phyloP scores from a whole-genome alignment of 2,888 invertebrate genomes.

The Pemphredon lugubris region DNA sequence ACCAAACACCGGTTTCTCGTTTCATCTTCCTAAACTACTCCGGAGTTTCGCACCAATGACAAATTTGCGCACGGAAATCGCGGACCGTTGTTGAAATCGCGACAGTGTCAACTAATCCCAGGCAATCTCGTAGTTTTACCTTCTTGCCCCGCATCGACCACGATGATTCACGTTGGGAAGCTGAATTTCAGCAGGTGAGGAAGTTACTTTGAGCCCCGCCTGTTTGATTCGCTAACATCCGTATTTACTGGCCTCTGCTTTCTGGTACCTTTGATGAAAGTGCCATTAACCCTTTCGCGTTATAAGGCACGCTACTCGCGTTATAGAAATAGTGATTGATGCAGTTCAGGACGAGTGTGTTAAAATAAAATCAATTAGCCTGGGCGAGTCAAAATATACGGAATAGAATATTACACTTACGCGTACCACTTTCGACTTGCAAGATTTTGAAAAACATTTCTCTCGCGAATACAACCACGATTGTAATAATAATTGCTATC shows the following conservation, averaged over 20 bases:
- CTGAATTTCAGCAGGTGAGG: conserved; percentile 22
- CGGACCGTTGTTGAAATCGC: not conserved
- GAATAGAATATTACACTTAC: too few species aligned
- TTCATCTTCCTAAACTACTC: too few species aligned
- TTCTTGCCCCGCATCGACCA: conserved; percentile 14
- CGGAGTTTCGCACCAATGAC: too few species aligned
- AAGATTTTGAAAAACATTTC: too few species aligned
- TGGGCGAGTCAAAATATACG: too few species aligned
- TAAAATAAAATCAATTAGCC: too few species aligned
- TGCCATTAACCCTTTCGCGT: conserved; percentile 33
- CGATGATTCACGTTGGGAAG: conserved; percentile 9
- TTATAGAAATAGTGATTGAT: too few species aligned
- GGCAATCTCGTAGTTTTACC: not conserved
- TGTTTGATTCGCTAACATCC: conserved; percentile 45
- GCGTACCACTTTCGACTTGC: too few species aligned
- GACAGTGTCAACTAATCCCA: not conserved
- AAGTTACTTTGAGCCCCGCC: conserved; percentile 29
- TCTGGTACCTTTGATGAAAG: conserved; percentile 26
- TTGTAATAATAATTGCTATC: too few species aligned
- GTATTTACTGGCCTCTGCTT: conserved; percentile 11
- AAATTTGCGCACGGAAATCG: not conserved
- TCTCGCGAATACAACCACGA: too few species aligned
- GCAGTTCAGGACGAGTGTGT: too few species aligned
- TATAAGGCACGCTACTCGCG: not conserved
- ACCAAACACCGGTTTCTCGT: too few species aligned